These are phyloP conservation scores for Macaria liturata DNA, from an alignment of 2,888 invertebrate genomes.

Conservation along the genomic window DNA sequence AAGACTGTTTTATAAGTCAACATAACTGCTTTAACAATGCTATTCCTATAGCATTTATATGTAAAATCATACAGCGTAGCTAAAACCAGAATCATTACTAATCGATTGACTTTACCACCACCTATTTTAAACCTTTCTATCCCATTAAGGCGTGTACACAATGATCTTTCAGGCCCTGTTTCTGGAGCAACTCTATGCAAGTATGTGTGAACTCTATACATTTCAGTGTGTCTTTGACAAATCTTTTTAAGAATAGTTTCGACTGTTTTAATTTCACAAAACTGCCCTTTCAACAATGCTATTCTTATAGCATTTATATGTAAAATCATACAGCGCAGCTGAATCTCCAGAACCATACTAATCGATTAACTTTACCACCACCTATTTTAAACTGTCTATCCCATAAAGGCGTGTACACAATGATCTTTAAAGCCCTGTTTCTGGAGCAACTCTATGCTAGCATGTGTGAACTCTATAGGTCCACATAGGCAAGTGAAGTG, in stretches of 20 bases:
- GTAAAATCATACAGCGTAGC: too few relatives aligned
- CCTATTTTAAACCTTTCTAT: conserved; percentile 35
- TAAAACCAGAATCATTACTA: too few relatives aligned
- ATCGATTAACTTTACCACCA: neutral
- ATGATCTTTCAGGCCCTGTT: conserved; percentile 58
- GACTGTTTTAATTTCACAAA: neutral
- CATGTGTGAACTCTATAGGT: conserved; percentile 69
- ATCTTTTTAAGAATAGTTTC: conserved; percentile 48
- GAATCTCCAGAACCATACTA: too few relatives aligned
- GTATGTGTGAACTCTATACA: conserved; percentile 67
- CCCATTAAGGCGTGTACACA: conserved; percentile 75
- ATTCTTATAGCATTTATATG: too few relatives aligned
- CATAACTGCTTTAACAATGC: too few relatives aligned
- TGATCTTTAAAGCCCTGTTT: conserved; percentile 60
- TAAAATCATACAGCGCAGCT: too few relatives aligned
- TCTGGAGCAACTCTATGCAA: conserved; percentile 56
- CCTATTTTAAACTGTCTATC: neutral
- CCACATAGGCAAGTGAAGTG: conserved; percentile 69
- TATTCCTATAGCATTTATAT: too few relatives aligned
- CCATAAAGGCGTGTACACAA: conserved; percentile 72
- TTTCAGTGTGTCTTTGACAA: conserved; percentile 48
- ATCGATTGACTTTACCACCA: neutral
- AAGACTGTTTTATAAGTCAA: too few relatives aligned
- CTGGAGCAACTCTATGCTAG: conserved; percentile 57
- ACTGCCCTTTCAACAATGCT: too few relatives aligned